Evolutionary conservation across 2,888 invertebrate genomes (phyloP).

Genomic region (Pyrgus malvae): DNA sequence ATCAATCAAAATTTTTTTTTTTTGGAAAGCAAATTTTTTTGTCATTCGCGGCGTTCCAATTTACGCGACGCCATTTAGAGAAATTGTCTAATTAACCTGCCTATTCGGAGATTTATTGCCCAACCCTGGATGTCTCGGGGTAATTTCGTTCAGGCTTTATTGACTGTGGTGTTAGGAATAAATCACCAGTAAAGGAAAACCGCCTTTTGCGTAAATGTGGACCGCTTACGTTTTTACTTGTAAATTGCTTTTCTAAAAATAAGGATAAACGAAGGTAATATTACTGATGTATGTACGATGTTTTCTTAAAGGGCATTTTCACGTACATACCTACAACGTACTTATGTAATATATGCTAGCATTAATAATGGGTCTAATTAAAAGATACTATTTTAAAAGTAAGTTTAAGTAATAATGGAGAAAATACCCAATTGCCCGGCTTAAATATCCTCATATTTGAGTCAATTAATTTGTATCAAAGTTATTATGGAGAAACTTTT

Average conservation of each 20-base stretch:
- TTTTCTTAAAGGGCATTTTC: too few relatives aligned
- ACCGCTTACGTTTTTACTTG: not conserved
- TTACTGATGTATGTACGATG: too few relatives aligned
- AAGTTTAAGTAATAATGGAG: too few relatives aligned
- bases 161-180: constrained; percentile 58
- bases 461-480: too few relatives aligned
- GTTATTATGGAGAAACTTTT: too few relatives aligned
- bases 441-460: too few relatives aligned
- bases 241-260: not conserved
- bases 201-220: not conserved
- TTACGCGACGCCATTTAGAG: constrained; percentile 61
- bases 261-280: too few relatives aligned
- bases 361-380: too few relatives aligned
- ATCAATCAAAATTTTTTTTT: constrained; percentile 48
- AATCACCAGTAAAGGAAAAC: constrained; percentile 44
- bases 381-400: too few relatives aligned
- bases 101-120: constrained; percentile 70
- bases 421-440: too few relatives aligned
- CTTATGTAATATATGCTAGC: too few relatives aligned
- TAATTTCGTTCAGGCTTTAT: constrained; percentile 60
- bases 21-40: constrained; percentile 43
- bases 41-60: constrained; percentile 56
- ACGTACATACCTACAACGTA: too few relatives aligned
- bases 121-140: constrained; percentile 55
- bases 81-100: constrained; percentile 75